These are phyloP conservation scores for Scolanthus callimorphus DNA, from an alignment of 92 coral and sea anemone species.

Conservation along the genomic window DNA sequence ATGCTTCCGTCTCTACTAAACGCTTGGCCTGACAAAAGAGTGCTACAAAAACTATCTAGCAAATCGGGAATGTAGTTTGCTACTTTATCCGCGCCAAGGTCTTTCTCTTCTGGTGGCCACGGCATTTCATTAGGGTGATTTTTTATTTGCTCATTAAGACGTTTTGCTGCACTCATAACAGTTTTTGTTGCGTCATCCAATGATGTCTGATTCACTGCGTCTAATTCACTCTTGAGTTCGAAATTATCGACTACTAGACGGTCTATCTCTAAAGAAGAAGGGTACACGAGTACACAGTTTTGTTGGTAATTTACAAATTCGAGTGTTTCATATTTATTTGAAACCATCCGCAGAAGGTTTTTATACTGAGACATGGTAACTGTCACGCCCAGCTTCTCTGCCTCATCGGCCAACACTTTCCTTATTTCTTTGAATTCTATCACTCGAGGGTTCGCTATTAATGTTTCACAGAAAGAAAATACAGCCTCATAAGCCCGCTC, in stretches of 20 bases:
- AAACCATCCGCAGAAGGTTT: conserved; percentile 30
- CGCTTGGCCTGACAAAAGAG: conserved; percentile 48
- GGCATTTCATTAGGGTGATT: conserved; percentile 42
- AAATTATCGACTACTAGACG: conserved; percentile 23
- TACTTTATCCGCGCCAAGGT: conserved; percentile 22
- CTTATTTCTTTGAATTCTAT: conserved; percentile 16
- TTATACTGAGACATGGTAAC: conserved; percentile 25
- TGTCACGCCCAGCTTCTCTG: conserved; percentile 11
- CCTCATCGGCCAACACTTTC: conserved; percentile 9
- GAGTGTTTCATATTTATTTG: conserved; percentile 22
- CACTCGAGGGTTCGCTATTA: conserved; percentile 17
- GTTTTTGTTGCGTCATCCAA: conserved; percentile 3
- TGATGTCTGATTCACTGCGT: neutral
- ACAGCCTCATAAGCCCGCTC: conserved; percentile 7
- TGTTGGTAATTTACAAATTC: conserved; percentile 36
- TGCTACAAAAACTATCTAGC: conserved; percentile 30
- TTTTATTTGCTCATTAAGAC: conserved; percentile 35
- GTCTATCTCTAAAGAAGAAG: conserved; percentile 12
- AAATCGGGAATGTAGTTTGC: conserved; percentile 34
- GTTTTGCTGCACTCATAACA: conserved; percentile 21
- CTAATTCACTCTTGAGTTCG: conserved; percentile 31
- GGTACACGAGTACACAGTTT: conserved; percentile 37
- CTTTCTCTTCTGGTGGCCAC: conserved; percentile 57
- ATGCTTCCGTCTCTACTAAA: conserved; percentile 27
- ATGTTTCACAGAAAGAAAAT: conserved; percentile 18